Percentiles rank a stretch among this genome's conserved stretches.
Conservation (phyloP, 2,797 vertebrate genomes). For the Trematomus bernacchii region DNA sequence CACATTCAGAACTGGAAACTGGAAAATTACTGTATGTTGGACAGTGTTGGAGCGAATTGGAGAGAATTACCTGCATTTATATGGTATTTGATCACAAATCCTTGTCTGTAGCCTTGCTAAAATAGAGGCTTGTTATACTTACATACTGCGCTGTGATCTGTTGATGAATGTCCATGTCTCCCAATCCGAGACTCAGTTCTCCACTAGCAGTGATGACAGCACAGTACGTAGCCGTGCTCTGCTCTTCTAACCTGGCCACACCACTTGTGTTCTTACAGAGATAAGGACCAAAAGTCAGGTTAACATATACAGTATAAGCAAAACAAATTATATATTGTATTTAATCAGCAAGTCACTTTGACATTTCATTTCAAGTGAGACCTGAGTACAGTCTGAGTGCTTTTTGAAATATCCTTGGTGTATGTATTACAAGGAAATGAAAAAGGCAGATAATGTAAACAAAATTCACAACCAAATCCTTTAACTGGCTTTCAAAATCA, state of each 20-base stretch:
- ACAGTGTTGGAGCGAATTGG: background rate
- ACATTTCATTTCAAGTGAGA: too few relatives aligned
- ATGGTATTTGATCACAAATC: background rate
- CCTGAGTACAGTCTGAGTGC: too few relatives aligned
- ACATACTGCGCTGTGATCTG: slow-evolving; percentile 90
- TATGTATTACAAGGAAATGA: too few relatives aligned
- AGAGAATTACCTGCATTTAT: background rate
- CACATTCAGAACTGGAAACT: background rate
- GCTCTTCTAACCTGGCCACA: slow-evolving; percentile 82
- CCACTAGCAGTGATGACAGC: slow-evolving; percentile 86
- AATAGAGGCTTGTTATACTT: slow-evolving; percentile 51
- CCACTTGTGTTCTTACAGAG: slow-evolving; percentile 85
- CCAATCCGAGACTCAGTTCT: slow-evolving; percentile 89
- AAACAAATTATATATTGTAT: background rate
- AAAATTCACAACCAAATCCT: too few relatives aligned
- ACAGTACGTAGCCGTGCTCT: slow-evolving; percentile 92
- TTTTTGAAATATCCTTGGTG: too few relatives aligned
- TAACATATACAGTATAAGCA: slow-evolving; percentile 2
- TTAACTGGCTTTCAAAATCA: too few relatives aligned
- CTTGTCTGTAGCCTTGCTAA: background rate
- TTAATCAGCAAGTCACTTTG: too few relatives aligned
- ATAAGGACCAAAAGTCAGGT: slow-evolving; percentile 4
- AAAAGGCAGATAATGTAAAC: too few relatives aligned
- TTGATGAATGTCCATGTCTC: slow-evolving; percentile 94
- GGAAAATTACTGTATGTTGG: background rate